phyloP scores from a whole-genome alignment of 2,888 invertebrate species.

The Drosophila paracracens region DNA sequence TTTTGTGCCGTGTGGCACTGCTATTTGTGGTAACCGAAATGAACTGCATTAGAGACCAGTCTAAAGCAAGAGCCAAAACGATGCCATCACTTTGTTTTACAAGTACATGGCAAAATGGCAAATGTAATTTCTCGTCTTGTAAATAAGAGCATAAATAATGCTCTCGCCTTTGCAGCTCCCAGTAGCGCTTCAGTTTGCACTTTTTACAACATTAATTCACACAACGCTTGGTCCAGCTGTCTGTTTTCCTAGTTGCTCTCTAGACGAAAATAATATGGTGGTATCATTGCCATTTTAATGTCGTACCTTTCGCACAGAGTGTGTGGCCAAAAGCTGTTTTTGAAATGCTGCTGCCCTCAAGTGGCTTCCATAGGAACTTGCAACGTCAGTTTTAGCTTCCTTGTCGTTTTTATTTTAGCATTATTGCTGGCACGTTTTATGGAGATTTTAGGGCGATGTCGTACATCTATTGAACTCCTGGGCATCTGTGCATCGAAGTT shows the following conservation, averaged over 20 bases:
- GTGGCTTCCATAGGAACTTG: slow-evolving; percentile 25
- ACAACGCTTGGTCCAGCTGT: slow-evolving; percentile 12
- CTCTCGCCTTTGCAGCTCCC: slow-evolving; percentile 20
- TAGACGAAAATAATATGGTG: slow-evolving; percentile 69
- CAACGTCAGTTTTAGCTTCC: slow-evolving; percentile 9
- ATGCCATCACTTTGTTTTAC: slow-evolving; percentile 52
- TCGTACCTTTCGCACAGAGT: slow-evolving; percentile 20
- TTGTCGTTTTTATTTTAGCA: slow-evolving; percentile 26
- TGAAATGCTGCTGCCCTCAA: slow-evolving; percentile 23
- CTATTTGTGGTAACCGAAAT: slow-evolving; percentile 38
- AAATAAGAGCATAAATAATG: slow-evolving; percentile 68
- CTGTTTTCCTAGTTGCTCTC: slow-evolving; percentile 60
- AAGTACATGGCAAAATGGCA: slow-evolving; percentile 48
- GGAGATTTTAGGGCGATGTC: slow-evolving; percentile 53
- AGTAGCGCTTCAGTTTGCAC: slow-evolving; percentile 36
- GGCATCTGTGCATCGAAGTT: background rate
- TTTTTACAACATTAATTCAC: slow-evolving; percentile 21
- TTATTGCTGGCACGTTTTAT: slow-evolving; percentile 68
- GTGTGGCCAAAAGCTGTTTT: background rate
- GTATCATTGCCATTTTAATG: slow-evolving; percentile 62
- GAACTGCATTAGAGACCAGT: slow-evolving; percentile 45
- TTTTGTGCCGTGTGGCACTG: slow-evolving; percentile 39
- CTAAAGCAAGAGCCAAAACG: slow-evolving; percentile 9
- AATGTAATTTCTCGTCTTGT: slow-evolving; percentile 61
- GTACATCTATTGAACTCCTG: slow-evolving; percentile 14